These are phyloP conservation scores for Teleopsis dalmanni DNA, from an alignment of 1,140 invertebrate genomes.

Conservation along the genomic window DNA sequence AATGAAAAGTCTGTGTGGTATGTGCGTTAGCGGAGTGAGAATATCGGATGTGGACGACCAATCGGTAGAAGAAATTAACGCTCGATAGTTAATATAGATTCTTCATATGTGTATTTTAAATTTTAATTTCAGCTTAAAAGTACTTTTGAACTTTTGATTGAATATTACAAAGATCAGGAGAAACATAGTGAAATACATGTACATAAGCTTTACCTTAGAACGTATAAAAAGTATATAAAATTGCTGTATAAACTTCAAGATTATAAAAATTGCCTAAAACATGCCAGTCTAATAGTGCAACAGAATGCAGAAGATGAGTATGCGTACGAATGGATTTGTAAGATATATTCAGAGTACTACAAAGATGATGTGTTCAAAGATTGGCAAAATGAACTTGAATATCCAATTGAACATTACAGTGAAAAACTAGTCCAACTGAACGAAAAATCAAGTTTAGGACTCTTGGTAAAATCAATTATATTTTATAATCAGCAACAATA, in stretches of 20 bases:
- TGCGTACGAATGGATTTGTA: constrained; percentile 56
- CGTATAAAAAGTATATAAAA: constrained; percentile 52
- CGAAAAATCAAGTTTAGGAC: constrained; percentile 51
- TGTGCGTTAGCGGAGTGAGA: no score
- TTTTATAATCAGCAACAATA: constrained; percentile 48
- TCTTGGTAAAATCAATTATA: constrained; percentile 54
- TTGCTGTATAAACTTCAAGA: constrained; percentile 49
- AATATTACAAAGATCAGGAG: no score
- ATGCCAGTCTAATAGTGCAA: constrained; percentile 47
- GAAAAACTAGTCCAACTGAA: constrained; percentile 47
- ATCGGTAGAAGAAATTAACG: constrained; percentile 13
- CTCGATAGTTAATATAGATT: constrained; percentile 10
- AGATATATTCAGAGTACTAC: constrained; percentile 52
- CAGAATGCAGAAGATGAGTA: constrained; percentile 47
- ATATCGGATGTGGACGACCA: no score
- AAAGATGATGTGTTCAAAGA: constrained; percentile 33
- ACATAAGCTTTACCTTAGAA: constrained; percentile 32
- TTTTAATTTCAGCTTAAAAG: constrained; percentile 31
- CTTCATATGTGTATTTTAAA: background rate
- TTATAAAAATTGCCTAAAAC: constrained; percentile 42
- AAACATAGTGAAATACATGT: constrained; percentile 17
- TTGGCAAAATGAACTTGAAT: constrained; percentile 17
- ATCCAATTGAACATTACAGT: constrained; percentile 46
- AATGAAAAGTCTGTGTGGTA: no score
- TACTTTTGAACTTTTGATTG: no score